A percentile compares a stretch with the other conserved stretches of the same genome.
Evolutionary conservation across 1,140 invertebrate genomes (phyloP).

Genomic region (Limonius californicus): DNA sequence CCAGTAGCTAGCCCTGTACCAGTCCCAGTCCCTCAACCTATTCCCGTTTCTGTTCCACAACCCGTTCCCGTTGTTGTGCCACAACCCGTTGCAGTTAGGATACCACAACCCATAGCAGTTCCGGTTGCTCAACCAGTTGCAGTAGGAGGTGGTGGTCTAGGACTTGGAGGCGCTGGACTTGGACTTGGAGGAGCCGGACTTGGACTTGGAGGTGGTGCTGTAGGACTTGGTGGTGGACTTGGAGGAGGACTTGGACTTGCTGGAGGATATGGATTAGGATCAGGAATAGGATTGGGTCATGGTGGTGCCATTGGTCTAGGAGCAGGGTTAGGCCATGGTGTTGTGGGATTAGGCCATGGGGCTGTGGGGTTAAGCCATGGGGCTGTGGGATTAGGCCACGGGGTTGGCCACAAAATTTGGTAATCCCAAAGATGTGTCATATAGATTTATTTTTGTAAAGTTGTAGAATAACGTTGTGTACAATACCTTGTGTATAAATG

Average conservation of each 20-base stretch:
- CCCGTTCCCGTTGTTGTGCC: constrained; percentile 20
- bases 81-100: constrained; percentile 17
- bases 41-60: constrained; percentile 30
- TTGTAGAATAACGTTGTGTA: too few species aligned
- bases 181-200: not conserved
- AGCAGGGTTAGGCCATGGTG: constrained; percentile 13
- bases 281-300: not conserved
- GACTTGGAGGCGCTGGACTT: constrained; percentile 1
- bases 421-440: not conserved
- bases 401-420: not conserved
- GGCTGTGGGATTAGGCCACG: constrained; percentile 14
- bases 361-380: constrained; percentile 16
- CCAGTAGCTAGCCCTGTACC: constrained; percentile 34
- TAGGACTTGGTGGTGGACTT: constrained; percentile 15
- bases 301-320: constrained; percentile 21
- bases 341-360: constrained; percentile 21
- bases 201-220: constrained; percentile 13
- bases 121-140: constrained; percentile 12
- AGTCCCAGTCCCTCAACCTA: constrained; percentile 33
- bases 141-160: constrained; percentile 7
- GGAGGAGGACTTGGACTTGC: constrained; percentile 2
- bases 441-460: not conserved
- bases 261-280: constrained; percentile 6
- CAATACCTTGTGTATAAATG: too few species aligned
- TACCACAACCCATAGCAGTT: constrained; percentile 32